Evolutionary conservation across 2,113 vertebrate genomes (phyloP).

Genomic region (Cervus canadensis): DNA sequence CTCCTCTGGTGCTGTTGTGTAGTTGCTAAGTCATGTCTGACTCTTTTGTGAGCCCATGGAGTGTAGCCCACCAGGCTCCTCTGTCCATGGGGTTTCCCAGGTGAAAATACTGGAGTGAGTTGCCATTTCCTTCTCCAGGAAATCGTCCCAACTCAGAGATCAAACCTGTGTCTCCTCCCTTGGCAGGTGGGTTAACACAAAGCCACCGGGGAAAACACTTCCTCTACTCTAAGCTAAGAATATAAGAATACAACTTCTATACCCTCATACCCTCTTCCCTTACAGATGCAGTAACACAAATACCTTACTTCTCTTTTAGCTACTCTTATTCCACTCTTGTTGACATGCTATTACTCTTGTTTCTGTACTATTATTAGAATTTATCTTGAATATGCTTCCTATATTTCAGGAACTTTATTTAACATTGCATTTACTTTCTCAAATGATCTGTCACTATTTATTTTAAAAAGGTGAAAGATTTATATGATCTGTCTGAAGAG

Average conservation of each 20-base stretch:
- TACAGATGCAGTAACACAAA: background rate
- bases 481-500: background rate
- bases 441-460: background rate
- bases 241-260: background rate
- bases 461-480: background rate
- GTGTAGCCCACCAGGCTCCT: background rate
- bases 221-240: background rate
- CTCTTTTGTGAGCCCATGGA: background rate
- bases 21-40: background rate
- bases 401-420: background rate
- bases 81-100: background rate
- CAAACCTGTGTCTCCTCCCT: background rate
- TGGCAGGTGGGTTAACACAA: background rate
- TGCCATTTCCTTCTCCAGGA: background rate
- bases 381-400: background rate
- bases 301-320: background rate
- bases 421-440: background rate
- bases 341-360: background rate
- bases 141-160: background rate
- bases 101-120: background rate
- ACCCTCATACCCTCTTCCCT: background rate
- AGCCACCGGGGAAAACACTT: background rate
- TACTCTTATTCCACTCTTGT: background rate
- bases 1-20: background rate
- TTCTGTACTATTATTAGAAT: background rate